phyloP scores from a whole-genome alignment of 1,140 invertebrate species.

The Physella acuta region DNA sequence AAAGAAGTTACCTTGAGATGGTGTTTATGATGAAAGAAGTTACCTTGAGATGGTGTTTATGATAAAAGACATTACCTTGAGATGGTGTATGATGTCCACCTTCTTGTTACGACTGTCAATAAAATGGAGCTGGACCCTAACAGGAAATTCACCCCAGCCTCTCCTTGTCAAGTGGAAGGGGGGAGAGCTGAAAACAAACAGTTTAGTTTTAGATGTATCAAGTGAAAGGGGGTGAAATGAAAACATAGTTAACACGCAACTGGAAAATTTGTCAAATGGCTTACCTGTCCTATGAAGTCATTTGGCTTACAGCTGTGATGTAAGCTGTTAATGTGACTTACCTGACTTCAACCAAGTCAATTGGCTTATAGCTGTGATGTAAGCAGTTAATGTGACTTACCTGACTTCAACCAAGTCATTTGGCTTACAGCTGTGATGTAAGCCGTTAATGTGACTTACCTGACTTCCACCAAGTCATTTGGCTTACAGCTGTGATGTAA shows the following conservation, averaged over 20 bases:
- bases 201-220: too few species aligned
- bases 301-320: too few species aligned
- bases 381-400: neutral
- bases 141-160: slow-evolving; percentile 89
- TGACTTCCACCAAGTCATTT: neutral
- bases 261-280: too few species aligned
- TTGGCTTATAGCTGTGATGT: too few species aligned
- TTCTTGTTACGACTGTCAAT: slow-evolving; percentile 75
- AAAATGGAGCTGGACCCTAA: slow-evolving; percentile 80
- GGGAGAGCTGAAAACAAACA: slow-evolving; percentile 63
- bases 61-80: slow-evolving; percentile 71
- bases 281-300: too few species aligned
- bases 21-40: too few species aligned
- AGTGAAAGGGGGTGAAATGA: too few species aligned
- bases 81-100: slow-evolving; percentile 76
- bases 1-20: too few species aligned
- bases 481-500: neutral
- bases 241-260: too few species aligned
- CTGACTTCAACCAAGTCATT: neutral
- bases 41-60: too few species aligned
- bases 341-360: neutral
- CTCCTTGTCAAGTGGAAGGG: slow-evolving; percentile 81
- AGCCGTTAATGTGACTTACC: neutral
- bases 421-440: neutral
- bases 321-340: too few species aligned